A percentile compares a stretch with the other conserved stretches of the same genome.
These are phyloP conservation scores for Drosophila ficusphila DNA, from an alignment of 1,140 invertebrate species.

Conservation along the genomic window DNA sequence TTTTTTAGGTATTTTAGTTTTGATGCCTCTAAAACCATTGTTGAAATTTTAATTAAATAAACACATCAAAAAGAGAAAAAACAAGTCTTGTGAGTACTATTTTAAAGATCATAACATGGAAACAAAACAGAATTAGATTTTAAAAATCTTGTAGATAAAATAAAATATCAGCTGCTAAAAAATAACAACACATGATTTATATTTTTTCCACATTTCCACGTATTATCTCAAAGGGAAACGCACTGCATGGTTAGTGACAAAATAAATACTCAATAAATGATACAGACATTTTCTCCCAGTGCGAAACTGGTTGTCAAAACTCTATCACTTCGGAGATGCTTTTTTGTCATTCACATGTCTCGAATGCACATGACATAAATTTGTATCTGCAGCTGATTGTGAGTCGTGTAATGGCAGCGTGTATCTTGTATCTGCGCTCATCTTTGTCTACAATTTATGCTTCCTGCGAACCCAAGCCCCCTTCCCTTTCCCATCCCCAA, in stretches of 20 bases:
- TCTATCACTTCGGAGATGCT: conserved; percentile 19
- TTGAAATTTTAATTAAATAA: too few relatives aligned
- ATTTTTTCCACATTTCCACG: too few relatives aligned
- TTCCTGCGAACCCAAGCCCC: conserved; percentile 43
- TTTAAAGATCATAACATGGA: too few relatives aligned
- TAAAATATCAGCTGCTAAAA: too few relatives aligned
- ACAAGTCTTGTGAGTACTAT: too few relatives aligned
- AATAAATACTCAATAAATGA: not conserved
- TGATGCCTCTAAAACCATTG: too few relatives aligned
- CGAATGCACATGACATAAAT: conserved; percentile 71
- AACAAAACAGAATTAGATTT: too few relatives aligned
- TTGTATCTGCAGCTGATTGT: conserved; percentile 67
- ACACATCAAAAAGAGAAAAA: too few relatives aligned
- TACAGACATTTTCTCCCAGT: not conserved
- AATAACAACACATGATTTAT: too few relatives aligned
- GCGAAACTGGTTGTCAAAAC: conserved; percentile 71
- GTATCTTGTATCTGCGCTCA: conserved; percentile 56
- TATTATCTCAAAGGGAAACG: too few relatives aligned
- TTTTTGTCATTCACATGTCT: conserved; percentile 61
- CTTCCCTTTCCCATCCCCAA: not conserved
- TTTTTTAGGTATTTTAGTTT: too few relatives aligned
- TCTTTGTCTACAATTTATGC: conserved; percentile 75
- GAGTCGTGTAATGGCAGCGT: conserved; percentile 57
- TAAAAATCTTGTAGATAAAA: too few relatives aligned
- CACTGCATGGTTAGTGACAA: not conserved